Evolutionary conservation across 2,113 vertebrate genomes (phyloP).

Genomic region (Ceratotherium simum): DNA sequence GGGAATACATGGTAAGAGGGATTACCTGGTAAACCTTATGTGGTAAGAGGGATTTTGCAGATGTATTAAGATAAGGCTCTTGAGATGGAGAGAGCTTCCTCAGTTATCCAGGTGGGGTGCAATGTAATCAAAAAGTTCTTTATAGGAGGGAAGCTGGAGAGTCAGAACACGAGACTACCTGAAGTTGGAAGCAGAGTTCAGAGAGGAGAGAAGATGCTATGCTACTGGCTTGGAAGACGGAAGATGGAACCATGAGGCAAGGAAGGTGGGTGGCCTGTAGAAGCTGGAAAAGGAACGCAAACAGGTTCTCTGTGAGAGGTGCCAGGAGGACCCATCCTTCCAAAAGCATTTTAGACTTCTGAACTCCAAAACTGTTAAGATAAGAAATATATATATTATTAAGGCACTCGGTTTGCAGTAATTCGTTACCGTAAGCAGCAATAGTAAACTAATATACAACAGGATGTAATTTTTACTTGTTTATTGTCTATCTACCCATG

Average conservation of each 20-base stretch:
- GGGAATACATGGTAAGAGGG: too few species aligned
- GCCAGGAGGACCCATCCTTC: neutral
- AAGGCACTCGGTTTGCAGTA: neutral
- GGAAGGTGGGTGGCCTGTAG: rapidly evolving
- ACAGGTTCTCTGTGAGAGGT: neutral
- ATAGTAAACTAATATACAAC: too few species aligned
- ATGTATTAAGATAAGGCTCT: neutral
- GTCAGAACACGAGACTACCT: neutral
- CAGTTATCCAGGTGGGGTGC: too few species aligned
- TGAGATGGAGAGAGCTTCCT: neutral
- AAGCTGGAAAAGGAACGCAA: neutral
- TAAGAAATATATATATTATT: neutral
- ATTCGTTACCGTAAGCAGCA: neutral
- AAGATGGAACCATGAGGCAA: neutral
- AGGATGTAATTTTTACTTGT: neutral
- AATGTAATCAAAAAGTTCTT: neutral
- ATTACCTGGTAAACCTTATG: neutral
- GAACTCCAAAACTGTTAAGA: neutral
- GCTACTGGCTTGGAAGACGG: neutral
- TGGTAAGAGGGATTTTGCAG: too few species aligned
- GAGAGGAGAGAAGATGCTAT: too few species aligned
- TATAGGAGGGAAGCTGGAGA: neutral
- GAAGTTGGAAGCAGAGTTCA: neutral
- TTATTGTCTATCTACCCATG: rapidly evolving
- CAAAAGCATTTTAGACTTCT: neutral